phyloP scores from a whole-genome alignment of 2,113 vertebrate genomes.

The Riparia riparia region DNA sequence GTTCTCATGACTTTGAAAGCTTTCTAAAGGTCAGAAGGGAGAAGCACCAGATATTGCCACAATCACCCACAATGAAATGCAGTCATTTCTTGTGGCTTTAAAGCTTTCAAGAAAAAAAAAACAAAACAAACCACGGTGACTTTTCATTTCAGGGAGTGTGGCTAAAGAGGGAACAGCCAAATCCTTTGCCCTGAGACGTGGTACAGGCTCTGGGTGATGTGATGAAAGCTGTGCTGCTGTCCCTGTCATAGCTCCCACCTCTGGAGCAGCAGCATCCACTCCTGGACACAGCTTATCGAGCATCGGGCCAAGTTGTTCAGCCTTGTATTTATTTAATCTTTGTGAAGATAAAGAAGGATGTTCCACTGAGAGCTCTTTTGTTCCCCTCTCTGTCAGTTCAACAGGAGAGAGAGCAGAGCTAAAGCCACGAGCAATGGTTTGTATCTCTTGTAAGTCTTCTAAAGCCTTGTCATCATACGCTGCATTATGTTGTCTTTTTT shows the following conservation, averaged over 20 bases:
- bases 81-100: neutral
- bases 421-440: conserved; percentile 45
- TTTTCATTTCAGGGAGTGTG: neutral
- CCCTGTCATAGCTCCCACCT: neutral
- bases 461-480: conserved; percentile 47
- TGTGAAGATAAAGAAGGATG: conserved; percentile 3
- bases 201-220: neutral
- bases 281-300: neutral
- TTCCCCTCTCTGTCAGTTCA: conserved; percentile 9
- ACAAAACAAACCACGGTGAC: neutral
- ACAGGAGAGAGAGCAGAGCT: neutral
- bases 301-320: neutral
- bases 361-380: conserved; percentile 19
- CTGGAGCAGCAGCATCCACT: neutral
- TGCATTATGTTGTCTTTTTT: conserved; percentile 45
- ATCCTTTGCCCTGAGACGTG: neutral
- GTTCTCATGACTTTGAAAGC: conserved; percentile 12
- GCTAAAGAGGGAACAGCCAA: neutral
- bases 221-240: neutral
- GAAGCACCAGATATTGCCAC: neutral
- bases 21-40: conserved; percentile 40
- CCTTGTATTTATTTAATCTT: conserved; percentile 30
- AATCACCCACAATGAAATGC: neutral
- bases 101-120: neutral
- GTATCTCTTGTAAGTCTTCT: conserved; percentile 40